phyloP scores from a whole-genome alignment of 1,140 invertebrate genomes.

The Melanaphis sacchari region DNA sequence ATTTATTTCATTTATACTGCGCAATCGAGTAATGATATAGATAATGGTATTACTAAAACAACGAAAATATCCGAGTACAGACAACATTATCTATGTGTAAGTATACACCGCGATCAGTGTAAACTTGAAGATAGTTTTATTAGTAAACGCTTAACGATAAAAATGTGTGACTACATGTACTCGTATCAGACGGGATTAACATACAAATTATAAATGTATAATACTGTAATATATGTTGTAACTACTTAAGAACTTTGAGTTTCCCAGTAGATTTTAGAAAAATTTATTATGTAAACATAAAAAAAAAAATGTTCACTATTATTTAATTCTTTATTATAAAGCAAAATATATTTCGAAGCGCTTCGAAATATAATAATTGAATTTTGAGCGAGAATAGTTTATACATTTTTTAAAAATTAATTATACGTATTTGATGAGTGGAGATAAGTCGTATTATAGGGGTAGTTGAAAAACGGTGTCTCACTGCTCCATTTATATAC shows the following conservation, averaged over 20 bases:
- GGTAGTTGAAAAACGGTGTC: too few species aligned
- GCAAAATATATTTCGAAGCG: too few species aligned
- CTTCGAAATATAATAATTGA: too few species aligned
- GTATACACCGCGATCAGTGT: background rate
- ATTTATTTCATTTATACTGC: background rate
- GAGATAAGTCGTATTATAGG: too few species aligned
- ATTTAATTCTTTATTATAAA: too few species aligned
- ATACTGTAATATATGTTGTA: background rate
- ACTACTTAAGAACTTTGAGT: background rate
- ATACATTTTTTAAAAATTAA: too few species aligned
- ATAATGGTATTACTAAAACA: background rate
- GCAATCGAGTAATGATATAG: background rate
- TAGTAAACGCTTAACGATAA: background rate
- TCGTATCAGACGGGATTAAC: background rate
- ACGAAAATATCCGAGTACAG: background rate
- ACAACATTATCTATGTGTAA: background rate
- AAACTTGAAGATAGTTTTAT: background rate
- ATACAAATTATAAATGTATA: background rate
- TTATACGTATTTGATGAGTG: too few species aligned
- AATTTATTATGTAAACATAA: background rate
- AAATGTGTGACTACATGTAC: background rate
- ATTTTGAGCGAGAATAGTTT: too few species aligned
- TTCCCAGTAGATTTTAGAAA: background rate
- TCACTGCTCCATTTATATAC: too few species aligned
- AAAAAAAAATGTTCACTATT: too few species aligned